These are phyloP conservation scores for Eumeta japonica DNA, from an alignment of 1,140 invertebrate genomes.

Conservation along the genomic window DNA sequence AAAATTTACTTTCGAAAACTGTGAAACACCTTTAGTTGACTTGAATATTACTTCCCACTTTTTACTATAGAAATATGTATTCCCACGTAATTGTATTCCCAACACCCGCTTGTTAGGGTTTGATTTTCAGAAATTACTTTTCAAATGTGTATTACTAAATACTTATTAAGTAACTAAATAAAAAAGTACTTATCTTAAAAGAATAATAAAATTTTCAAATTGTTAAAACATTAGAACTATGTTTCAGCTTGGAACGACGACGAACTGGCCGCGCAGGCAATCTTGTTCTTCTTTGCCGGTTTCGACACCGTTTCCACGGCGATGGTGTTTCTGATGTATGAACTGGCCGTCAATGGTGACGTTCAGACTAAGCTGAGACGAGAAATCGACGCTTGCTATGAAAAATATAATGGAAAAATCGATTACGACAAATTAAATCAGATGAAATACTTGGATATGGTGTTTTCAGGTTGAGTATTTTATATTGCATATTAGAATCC, in stretches of 20 bases:
- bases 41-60: no score
- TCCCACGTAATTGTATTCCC: no score
- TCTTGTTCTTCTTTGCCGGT: constrained; percentile 68
- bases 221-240: no score
- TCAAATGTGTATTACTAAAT: no score
- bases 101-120: no score
- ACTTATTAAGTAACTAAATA: no score
- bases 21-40: no score
- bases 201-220: no score
- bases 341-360: constrained; percentile 60
- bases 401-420: constrained; percentile 41
- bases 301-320: constrained; percentile 65
- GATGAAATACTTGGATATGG: constrained; percentile 68
- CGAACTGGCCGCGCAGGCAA: constrained; percentile 61
- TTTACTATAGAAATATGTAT: no score
- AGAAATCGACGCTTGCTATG: constrained; percentile 54
- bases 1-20: no score
- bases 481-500: no score
- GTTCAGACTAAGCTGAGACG: constrained; percentile 59
- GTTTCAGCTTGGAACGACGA: constrained; percentile 49
- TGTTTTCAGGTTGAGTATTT: constrained; percentile 57
- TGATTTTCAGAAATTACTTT: no score
- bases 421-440: constrained; percentile 55
- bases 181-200: constrained; percentile 17
- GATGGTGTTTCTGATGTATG: constrained; percentile 43